Conservation (phyloP, 2,113 vertebrate genomes). For the Carassius auratus region DNA sequence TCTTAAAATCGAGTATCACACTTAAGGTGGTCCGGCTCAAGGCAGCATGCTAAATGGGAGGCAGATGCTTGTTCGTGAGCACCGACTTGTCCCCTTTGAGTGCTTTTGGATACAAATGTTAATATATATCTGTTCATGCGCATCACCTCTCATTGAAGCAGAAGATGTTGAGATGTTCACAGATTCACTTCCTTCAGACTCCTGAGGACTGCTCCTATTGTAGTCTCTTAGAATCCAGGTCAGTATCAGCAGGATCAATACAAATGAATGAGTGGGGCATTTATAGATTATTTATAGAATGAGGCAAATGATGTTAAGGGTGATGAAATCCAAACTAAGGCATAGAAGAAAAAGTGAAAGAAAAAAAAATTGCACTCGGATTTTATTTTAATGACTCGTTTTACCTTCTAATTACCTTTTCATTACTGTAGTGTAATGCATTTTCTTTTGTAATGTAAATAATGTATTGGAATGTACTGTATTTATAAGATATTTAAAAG, state of each 20-base stretch:
- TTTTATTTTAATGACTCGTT: too few species aligned
- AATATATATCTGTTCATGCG: slow-evolving; percentile 48
- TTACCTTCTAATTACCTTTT: too few species aligned
- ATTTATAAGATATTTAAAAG: too few species aligned
- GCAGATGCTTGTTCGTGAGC: slow-evolving; percentile 59
- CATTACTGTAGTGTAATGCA: too few species aligned
- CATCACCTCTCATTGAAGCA: slow-evolving; percentile 23
- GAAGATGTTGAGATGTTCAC: slow-evolving; percentile 30
- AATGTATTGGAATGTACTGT: too few species aligned
- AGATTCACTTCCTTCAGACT: slow-evolving; percentile 33
- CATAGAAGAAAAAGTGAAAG: background rate
- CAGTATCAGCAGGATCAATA: background rate
- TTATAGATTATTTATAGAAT: too few species aligned
- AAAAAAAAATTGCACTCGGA: too few species aligned
- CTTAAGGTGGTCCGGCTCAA: slow-evolving; percentile 59
- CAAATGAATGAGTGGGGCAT: background rate
- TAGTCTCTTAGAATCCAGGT: background rate
- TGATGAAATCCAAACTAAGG: background rate
- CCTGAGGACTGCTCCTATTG: background rate
- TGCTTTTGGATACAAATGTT: slow-evolving; percentile 43
- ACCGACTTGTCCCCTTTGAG: background rate
- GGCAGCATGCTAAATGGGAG: slow-evolving; percentile 62
- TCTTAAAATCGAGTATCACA: slow-evolving; percentile 56
- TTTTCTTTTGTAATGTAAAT: too few species aligned
- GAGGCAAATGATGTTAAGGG: too few species aligned